phyloP scores from a whole-genome alignment of 2,888 invertebrate species.

The Cheilosia grossa region DNA sequence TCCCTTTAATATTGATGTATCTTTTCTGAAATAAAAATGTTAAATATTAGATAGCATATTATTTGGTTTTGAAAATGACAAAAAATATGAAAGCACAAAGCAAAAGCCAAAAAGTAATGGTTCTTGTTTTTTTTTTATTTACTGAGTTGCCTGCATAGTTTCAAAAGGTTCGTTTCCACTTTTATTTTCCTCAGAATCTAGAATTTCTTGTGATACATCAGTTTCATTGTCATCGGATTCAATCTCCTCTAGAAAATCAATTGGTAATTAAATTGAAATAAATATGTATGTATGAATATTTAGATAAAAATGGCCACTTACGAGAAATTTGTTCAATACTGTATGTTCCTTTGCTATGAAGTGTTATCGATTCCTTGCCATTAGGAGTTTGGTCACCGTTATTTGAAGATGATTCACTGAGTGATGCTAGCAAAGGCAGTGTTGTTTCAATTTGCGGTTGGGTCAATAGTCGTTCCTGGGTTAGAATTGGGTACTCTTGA shows the following conservation, averaged over 20 bases:
- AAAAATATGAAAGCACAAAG: not conserved
- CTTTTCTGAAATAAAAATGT: not conserved
- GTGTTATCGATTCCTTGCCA: not conserved
- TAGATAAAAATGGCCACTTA: not conserved
- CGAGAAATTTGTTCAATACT: constrained; percentile 7
- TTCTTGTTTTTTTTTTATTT: not conserved
- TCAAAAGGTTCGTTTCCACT: not conserved
- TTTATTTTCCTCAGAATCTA: not conserved
- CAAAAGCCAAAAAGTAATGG: too few relatives aligned
- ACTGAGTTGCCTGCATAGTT: not conserved
- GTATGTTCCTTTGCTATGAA: constrained; percentile 4
- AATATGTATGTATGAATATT: not conserved
- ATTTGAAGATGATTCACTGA: not conserved
- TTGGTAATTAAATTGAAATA: not conserved
- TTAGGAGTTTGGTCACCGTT: not conserved
- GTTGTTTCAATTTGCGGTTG: not conserved
- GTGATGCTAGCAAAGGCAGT: not conserved
- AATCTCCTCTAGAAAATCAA: not conserved
- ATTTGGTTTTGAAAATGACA: not conserved
- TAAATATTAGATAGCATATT: not conserved
- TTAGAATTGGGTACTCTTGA: too few relatives aligned
- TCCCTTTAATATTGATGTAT: not conserved
- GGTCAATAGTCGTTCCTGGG: not conserved
- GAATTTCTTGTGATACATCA: not conserved
- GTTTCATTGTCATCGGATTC: not conserved